Conservation (phyloP, 1,140 invertebrate species). For the Drosophila malerkotliana region DNA sequence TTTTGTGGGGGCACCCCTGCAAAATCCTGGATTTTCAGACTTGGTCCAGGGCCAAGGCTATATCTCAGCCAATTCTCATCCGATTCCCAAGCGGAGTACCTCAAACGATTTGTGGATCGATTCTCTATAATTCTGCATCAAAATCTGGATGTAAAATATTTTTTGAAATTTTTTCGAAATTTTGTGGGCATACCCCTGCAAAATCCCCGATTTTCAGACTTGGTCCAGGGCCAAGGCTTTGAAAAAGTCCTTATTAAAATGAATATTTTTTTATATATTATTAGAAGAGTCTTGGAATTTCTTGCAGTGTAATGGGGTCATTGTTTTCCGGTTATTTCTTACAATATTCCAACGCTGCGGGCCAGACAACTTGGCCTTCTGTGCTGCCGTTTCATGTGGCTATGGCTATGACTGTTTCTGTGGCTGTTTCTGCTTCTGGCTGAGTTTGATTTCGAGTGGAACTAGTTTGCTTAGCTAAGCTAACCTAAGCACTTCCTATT, state of each 20-base stretch:
- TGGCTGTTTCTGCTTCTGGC: background rate
- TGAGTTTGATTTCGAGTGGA: slow-evolving; percentile 33
- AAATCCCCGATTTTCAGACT: too few species aligned
- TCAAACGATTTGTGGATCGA: too few species aligned
- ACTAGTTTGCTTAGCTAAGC: slow-evolving; percentile 67
- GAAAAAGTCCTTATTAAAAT: too few species aligned
- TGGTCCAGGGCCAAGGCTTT: background rate
- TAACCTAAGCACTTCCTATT: slow-evolving; percentile 78
- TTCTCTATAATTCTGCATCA: too few species aligned
- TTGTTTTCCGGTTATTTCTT: slow-evolving; percentile 14
- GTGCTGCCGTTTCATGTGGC: background rate
- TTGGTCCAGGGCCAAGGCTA: background rate
- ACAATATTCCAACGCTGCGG: slow-evolving; percentile 27
- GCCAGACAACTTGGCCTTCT: slow-evolving; percentile 22
- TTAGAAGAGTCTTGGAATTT: background rate
- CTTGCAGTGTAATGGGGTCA: background rate
- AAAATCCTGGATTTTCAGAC: background rate
- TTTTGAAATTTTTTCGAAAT: too few species aligned
- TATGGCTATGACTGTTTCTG: too few species aligned
- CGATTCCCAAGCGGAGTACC: too few species aligned
- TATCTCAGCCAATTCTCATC: background rate
- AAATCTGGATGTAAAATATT: too few species aligned
- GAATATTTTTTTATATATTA: background rate
- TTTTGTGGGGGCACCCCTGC: background rate
- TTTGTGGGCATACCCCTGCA: too few species aligned